Evolutionary conservation across 2,888 invertebrate genomes (phyloP).

Genomic region (Morinoia aosen): DNA sequence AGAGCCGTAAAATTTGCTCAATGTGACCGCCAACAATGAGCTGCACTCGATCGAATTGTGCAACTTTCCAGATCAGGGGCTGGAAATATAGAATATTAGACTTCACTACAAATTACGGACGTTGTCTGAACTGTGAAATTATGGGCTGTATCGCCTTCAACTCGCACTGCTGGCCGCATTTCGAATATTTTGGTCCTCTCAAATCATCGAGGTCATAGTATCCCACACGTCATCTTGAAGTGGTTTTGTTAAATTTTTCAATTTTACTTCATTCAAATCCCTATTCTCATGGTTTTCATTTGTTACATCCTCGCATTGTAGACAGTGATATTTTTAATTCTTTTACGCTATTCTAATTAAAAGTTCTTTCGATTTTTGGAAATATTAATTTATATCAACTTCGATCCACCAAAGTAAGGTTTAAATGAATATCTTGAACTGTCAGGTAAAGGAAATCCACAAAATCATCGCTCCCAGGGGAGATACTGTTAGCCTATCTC

Average conservation of each 20-base stretch:
- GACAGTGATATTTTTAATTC: not conserved
- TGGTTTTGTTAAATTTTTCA: not conserved
- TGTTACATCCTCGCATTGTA: not conserved
- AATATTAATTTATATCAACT: not conserved
- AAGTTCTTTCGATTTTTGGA: not conserved
- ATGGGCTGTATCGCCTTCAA: not conserved
- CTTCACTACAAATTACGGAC: not conserved
- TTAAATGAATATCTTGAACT: not conserved
- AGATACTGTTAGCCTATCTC: too few species aligned
- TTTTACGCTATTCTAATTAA: not conserved
- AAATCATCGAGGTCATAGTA: not conserved
- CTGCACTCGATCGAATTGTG: not conserved
- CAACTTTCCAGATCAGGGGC: not conserved
- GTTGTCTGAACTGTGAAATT: not conserved
- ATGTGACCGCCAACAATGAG: not conserved
- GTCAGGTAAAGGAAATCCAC: constrained; percentile 86
- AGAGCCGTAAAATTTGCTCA: not conserved
- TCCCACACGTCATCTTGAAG: not conserved
- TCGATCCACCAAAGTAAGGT: not conserved
- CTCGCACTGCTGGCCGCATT: not conserved
- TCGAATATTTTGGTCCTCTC: not conserved
- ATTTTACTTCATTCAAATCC: not conserved
- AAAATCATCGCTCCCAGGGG: constrained; percentile 69
- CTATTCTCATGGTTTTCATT: not conserved
- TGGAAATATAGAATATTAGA: not conserved